A percentile compares a stretch with the other conserved stretches of the same genome.
These are phyloP conservation scores for Geotrupes spiniger DNA, from an alignment of 2,888 invertebrate genomes.

Conservation along the genomic window DNA sequence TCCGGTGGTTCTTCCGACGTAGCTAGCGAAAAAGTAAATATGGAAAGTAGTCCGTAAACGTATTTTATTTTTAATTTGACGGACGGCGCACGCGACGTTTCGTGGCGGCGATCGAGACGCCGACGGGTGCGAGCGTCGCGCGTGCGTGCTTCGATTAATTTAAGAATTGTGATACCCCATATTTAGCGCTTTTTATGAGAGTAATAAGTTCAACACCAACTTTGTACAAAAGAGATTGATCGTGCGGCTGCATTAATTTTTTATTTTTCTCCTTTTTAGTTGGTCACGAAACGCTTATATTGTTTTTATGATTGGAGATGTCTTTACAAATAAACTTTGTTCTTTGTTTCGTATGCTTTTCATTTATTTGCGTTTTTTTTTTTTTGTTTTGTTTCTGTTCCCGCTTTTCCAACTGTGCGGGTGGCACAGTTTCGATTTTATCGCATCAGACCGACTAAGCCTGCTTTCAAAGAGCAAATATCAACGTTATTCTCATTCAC, in stretches of 20 bases:
- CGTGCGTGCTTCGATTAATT: neutral
- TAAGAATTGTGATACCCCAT: constrained; percentile 11
- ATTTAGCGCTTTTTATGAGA: constrained; percentile 2
- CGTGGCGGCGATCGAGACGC: neutral
- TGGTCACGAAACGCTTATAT: too few species aligned
- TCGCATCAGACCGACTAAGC: too few species aligned
- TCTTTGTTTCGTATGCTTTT: too few species aligned
- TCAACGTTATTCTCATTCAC: too few species aligned
- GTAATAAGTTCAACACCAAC: constrained; percentile 6
- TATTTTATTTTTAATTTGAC: neutral
- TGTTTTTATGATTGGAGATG: too few species aligned
- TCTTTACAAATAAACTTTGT: too few species aligned
- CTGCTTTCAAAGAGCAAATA: too few species aligned
- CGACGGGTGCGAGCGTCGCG: neutral
- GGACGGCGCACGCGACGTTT: neutral
- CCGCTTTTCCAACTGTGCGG: too few species aligned
- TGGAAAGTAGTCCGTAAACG: constrained; percentile 1
- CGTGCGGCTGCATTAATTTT: neutral
- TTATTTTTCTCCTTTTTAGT: too few species aligned
- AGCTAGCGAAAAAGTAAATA: neutral
- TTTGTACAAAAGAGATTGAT: constrained; percentile 4
- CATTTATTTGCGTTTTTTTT: too few species aligned
- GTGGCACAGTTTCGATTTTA: too few species aligned
- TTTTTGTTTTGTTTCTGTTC: too few species aligned
- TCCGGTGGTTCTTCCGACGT: constrained; percentile 1